Conservation (phyloP, 2,888 invertebrate species). For the Stenodema calcarata region DNA sequence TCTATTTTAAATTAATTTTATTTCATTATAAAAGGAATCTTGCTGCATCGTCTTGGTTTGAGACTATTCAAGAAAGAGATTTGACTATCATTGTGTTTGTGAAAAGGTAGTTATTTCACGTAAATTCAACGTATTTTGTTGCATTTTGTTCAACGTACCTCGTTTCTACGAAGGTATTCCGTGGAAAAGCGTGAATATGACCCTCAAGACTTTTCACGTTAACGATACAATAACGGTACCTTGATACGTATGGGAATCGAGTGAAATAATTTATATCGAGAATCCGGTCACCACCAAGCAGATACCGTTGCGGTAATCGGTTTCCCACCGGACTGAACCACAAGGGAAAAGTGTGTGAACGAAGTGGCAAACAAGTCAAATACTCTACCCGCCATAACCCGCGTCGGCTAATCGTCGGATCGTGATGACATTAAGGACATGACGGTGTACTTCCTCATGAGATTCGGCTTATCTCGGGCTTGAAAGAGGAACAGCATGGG, state of each 20-base stretch:
- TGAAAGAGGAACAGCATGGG: neutral
- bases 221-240: too few species aligned
- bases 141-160: too few species aligned
- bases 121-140: too few species aligned
- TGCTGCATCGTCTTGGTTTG: too few species aligned
- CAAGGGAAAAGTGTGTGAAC: neutral
- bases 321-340: neutral
- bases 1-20: too few species aligned
- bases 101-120: too few species aligned
- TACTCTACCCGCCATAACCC: neutral
- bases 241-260: neutral
- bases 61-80: too few species aligned
- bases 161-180: too few species aligned
- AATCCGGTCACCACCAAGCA: neutral
- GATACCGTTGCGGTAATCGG: neutral
- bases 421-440: neutral
- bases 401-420: neutral
- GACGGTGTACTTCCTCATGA: neutral
- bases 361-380: neutral
- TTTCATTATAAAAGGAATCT: too few species aligned
- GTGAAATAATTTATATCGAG: neutral
- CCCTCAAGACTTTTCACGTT: too few species aligned
- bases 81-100: too few species aligned
- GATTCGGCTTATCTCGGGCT: neutral
- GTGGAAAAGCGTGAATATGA: too few species aligned